These are phyloP conservation scores for Malaclemys terrapin DNA, from an alignment of 2,113 vertebrate species.

Conservation along the genomic window DNA sequence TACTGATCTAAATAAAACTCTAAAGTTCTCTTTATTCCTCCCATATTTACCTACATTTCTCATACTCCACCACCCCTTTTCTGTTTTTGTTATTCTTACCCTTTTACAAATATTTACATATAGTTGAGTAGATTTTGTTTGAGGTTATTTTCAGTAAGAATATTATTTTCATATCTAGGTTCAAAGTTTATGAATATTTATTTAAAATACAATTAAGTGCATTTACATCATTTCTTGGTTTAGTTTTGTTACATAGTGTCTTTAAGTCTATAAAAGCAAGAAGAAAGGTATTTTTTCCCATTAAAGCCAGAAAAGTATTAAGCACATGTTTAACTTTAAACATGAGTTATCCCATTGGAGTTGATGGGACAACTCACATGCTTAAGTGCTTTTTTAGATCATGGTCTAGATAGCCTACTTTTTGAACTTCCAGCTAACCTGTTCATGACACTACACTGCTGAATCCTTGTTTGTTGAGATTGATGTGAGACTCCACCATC, in stretches of 20 bases:
- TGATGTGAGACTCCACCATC: background rate
- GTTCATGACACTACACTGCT: background rate
- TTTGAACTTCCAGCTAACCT: background rate
- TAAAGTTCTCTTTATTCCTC: background rate
- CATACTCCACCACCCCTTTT: background rate
- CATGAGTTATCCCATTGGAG: background rate
- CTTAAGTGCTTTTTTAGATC: background rate
- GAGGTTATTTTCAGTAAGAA: background rate
- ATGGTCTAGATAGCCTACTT: background rate
- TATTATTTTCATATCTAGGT: too few relatives aligned
- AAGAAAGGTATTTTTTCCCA: background rate
- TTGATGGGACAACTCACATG: background rate
- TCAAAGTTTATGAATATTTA: too few relatives aligned
- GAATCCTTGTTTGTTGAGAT: background rate
- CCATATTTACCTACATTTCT: background rate
- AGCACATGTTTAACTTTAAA: background rate
- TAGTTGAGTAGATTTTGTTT: background rate
- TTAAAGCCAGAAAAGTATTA: background rate
- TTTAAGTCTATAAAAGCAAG: slow-evolving; percentile 5
- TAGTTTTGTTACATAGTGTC: background rate
- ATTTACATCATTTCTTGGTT: background rate
- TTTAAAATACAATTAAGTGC: too few relatives aligned
- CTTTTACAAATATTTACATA: background rate
- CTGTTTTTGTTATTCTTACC: background rate
- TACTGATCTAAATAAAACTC: background rate